Percentiles rank a stretch among this genome's conserved stretches.
These are phyloP conservation scores for Epinephelus fuscoguttatus DNA, from an alignment of 2,113 vertebrate genomes.

Conservation along the genomic window DNA sequence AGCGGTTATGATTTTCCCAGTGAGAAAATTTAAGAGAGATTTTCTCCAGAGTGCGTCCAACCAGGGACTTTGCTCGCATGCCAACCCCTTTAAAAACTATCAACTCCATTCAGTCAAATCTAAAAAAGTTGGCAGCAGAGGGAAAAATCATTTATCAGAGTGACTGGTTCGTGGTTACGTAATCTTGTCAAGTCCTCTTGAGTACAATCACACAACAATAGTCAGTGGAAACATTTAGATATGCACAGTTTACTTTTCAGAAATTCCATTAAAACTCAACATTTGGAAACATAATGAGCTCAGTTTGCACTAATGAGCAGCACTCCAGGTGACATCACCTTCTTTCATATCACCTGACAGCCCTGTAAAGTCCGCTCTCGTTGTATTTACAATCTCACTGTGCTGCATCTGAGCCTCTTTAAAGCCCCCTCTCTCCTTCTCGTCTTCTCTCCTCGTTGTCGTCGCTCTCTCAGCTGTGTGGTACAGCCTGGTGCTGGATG, in stretches of 20 bases:
- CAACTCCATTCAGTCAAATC: too few relatives aligned
- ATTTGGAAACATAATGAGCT: constrained; percentile 3
- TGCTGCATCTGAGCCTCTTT: neutral
- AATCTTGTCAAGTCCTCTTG: neutral
- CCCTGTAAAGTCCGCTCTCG: neutral
- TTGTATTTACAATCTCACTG: neutral
- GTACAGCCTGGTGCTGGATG: constrained; percentile 88
- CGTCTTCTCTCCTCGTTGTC: neutral
- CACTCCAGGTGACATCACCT: constrained; percentile 2
- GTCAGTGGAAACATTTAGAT: neutral
- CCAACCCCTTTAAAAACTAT: neutral
- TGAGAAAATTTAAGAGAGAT: too few relatives aligned
- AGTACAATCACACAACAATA: neutral
- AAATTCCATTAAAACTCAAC: neutral
- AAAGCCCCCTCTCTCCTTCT: neutral
- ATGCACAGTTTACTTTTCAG: neutral
- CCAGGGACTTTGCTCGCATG: neutral
- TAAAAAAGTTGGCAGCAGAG: neutral
- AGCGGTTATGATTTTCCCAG: too few relatives aligned
- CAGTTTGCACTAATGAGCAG: neutral
- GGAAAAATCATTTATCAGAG: neutral
- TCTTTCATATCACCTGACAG: constrained; percentile 12
- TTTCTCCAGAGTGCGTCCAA: neutral
- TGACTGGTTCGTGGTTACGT: neutral
- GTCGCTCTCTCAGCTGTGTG: constrained; percentile 78